Evolutionary conservation across 1,140 invertebrate genomes (phyloP), one percentile per base, ranked within the genome.

Genomic region (Drosophila quadrilineata): DNA sequence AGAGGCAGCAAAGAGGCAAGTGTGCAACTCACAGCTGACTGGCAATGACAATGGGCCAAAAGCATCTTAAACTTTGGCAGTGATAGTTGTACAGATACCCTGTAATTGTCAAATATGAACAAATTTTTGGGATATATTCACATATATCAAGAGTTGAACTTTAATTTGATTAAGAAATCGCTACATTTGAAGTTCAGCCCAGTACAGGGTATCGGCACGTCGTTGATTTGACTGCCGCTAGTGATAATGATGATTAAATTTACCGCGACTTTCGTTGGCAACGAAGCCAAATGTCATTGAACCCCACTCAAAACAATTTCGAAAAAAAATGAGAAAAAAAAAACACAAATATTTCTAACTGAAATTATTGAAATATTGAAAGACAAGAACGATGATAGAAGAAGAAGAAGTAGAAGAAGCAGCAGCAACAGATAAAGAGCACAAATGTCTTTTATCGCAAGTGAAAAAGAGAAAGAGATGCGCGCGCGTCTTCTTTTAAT

Each of bases 181-280:
- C n/a, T n/a, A n/a, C n/a, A 6, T 28, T 28, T 28, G 6, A 0
- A 29, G 2, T 6, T 28, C 26, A 31, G 3, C 1, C 3, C 12
- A 14, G 1, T 35, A 16, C 33, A 16, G 33, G 24, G 41, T 28
- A 45, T 45, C 24, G 12, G 5, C 1, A 2, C 9, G 40, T 26
- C 24, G 6, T 17, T 48, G 31, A 33, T 40, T 26, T 36, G 40
- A 10, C 19, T 36, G 12, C 21, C 45, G 53, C 50, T 40, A 65
- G 68, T 71, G 73, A 73, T 82, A 77, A 73, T 84, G 64, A 84
- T 82, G 77, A 82, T 82, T 77, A 67, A 84, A 82, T 77, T 67
- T 73, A 73, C 69, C 60, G 69, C 64, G 52, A 50, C 53, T 73
- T 62, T 40, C 64, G 49, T 29, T 54, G 50, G 16, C 50, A 54